These are phyloP conservation scores for Pampusana beccarii DNA, from an alignment of 2,113 vertebrate genomes.

Conservation along the genomic window DNA sequence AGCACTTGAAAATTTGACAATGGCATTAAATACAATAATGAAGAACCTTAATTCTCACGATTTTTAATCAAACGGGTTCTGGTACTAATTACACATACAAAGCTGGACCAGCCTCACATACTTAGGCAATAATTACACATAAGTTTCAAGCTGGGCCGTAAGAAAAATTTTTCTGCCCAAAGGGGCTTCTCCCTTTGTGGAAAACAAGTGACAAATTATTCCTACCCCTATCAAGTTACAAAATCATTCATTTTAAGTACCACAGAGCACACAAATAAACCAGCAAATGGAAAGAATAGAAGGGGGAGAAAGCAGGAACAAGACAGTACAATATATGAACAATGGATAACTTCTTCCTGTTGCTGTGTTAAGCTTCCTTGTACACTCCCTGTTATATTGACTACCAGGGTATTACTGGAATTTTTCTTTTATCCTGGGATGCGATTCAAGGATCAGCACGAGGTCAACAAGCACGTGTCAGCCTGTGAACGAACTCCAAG, in stretches of 20 bases:
- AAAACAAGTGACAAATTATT: background rate
- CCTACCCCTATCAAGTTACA: background rate
- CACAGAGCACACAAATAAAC: background rate
- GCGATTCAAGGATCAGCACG: background rate
- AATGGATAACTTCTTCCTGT: background rate
- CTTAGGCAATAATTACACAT: background rate
- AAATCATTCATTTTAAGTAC: background rate
- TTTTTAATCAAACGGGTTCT: background rate
- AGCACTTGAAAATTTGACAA: background rate
- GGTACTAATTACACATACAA: background rate
- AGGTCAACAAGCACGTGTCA: rapidly evolving
- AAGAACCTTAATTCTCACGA: background rate
- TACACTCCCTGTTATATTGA: rapidly evolving
- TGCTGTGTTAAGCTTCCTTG: background rate
- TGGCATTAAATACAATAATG: background rate
- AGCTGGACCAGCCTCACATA: background rate
- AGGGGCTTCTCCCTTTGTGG: background rate
- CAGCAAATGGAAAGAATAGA: background rate
- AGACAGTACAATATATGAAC: background rate
- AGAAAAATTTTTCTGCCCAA: background rate
- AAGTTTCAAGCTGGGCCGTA: background rate
- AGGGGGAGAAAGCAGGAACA: background rate
- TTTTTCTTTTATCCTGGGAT: background rate
- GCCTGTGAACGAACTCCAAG: background rate
- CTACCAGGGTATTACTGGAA: background rate